Conservation (phyloP, 2,113 vertebrate species). For the Prunella fulvescens region DNA sequence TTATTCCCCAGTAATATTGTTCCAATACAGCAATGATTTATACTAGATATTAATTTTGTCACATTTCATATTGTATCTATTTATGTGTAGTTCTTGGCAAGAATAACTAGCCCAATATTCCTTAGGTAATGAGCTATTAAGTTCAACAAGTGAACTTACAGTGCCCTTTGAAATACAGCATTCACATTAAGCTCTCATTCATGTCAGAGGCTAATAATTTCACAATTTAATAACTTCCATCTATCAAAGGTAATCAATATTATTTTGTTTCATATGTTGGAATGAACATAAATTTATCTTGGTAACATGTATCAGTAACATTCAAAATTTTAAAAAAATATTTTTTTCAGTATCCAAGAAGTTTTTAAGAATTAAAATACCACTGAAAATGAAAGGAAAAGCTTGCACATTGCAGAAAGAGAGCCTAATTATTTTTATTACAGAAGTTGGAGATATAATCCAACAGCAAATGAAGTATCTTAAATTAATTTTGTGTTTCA, state of each 20-base stretch:
- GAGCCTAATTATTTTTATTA: not conserved
- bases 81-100: not conserved
- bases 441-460: not conserved
- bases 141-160: constrained; percentile 5
- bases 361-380: not conserved
- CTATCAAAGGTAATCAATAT: not conserved
- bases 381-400: not conserved
- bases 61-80: not conserved
- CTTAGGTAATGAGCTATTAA: constrained; percentile 29
- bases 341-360: not conserved
- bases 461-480: not conserved
- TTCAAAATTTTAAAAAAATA: not conserved
- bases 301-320: not conserved
- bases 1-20: not conserved
- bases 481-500: not conserved
- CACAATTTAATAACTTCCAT: not conserved
- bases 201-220: constrained; percentile 5
- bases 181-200: constrained; percentile 14
- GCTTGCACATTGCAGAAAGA: not conserved
- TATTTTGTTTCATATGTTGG: not conserved
- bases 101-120: not conserved
- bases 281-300: not conserved
- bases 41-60: not conserved
- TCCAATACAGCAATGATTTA: not conserved
- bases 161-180: not conserved